Conservation (phyloP, 2,113 vertebrate species). For the Aspiorhynchus laticeps region DNA sequence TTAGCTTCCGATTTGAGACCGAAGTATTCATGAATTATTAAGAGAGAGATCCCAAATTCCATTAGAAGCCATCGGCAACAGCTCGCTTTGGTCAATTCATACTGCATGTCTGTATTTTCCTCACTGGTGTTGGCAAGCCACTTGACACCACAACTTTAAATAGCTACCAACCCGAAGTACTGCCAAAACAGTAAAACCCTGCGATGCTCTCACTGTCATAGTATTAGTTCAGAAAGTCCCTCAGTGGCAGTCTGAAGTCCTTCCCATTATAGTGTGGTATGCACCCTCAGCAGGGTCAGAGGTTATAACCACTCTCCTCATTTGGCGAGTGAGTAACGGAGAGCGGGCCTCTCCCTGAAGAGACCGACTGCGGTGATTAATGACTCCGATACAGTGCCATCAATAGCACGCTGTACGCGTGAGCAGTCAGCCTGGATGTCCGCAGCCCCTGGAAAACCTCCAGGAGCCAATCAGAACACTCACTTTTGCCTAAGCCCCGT, state of each 20-base stretch:
- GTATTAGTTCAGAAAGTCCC: background rate
- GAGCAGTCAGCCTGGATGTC: slow-evolving; percentile 42
- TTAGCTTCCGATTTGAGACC: background rate
- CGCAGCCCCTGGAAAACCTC: slow-evolving; percentile 36
- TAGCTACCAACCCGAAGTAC: background rate
- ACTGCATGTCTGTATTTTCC: background rate
- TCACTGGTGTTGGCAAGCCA: background rate
- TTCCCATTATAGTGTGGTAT: slow-evolving; percentile 29
- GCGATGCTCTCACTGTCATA: background rate
- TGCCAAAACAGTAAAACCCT: background rate
- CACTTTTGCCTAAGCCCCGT: slow-evolving; percentile 17
- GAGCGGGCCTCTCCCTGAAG: slow-evolving; percentile 12
- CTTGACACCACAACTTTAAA: background rate
- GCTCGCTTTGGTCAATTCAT: slow-evolving; percentile 31
- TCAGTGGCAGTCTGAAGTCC: background rate
- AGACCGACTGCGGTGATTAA: slow-evolving; percentile 37
- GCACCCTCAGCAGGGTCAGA: slow-evolving; percentile 24
- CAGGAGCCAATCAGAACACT: slow-evolving; percentile 51
- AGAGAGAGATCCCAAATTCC: background rate
- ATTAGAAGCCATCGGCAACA: slow-evolving; percentile 3
- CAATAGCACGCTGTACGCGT: slow-evolving; percentile 5
- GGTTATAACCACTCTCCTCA: slow-evolving; percentile 39
- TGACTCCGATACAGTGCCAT: slow-evolving; percentile 28
- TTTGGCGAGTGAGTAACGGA: slow-evolving; percentile 35
- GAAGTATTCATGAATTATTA: background rate